Conservation (phyloP, 2,113 vertebrate species). For the Casuarius casuarius region DNA sequence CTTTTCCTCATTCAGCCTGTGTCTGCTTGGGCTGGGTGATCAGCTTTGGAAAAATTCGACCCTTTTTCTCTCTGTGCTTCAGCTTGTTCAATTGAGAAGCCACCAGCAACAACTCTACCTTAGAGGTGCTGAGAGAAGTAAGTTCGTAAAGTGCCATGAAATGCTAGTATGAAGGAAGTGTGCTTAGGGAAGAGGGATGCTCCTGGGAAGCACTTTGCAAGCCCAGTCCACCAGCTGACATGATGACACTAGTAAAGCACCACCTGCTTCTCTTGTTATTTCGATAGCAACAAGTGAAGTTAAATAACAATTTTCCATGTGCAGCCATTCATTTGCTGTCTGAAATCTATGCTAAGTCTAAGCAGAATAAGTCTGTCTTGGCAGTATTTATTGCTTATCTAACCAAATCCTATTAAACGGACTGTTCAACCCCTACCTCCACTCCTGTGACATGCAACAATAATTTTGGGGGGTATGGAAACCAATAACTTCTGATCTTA, state of each 20-base stretch:
- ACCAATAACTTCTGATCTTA: not conserved
- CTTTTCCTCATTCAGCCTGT: not conserved
- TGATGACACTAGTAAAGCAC: not conserved
- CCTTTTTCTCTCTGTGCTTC: not conserved
- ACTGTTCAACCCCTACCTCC: not conserved
- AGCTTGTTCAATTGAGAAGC: not conserved
- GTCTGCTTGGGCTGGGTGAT: not conserved
- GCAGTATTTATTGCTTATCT: not conserved
- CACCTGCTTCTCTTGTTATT: not conserved
- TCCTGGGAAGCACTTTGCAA: not conserved
- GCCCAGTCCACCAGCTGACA: not conserved
- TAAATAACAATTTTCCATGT: not conserved
- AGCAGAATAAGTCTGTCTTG: not conserved
- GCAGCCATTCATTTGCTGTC: not conserved
- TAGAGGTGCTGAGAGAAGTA: not conserved
- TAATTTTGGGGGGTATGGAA: not conserved
- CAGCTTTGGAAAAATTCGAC: fast-evolving
- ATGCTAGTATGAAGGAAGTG: not conserved
- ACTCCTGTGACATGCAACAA: not conserved
- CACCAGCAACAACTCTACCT: not conserved
- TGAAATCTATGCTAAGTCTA: not conserved
- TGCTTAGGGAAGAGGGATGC: not conserved
- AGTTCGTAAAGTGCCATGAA: not conserved
- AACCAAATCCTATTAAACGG: not conserved
- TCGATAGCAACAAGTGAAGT: not conserved